These are phyloP conservation scores for Lasioglossum figueresi DNA, from an alignment of 2,888 invertebrate species.

Conservation along the genomic window DNA sequence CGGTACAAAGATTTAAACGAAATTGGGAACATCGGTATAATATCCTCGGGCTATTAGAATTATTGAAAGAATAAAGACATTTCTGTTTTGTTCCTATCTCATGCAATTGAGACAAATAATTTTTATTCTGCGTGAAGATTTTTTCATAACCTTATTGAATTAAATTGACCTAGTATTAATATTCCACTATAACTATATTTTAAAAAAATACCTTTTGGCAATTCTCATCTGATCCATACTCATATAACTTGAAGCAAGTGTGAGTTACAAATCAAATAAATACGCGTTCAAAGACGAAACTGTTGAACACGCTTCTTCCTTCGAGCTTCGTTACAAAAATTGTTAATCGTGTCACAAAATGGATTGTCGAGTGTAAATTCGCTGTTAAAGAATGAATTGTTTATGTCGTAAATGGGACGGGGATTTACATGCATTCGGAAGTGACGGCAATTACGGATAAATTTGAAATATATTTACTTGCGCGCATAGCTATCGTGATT, in stretches of 20 bases:
- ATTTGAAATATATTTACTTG: conserved; percentile 44
- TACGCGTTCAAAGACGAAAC: not conserved
- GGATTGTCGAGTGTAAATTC: not conserved
- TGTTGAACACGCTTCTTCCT: not conserved
- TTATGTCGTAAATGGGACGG: not conserved
- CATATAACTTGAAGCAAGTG: too few relatives aligned
- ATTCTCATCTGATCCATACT: too few relatives aligned
- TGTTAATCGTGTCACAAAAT: not conserved
- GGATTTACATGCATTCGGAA: not conserved
- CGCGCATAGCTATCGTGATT: conserved; percentile 30
- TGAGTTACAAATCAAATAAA: not conserved
- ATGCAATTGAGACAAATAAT: too few relatives aligned
- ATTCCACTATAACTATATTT: too few relatives aligned
- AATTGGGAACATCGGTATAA: not conserved
- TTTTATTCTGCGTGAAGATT: not conserved
- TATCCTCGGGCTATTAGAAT: not conserved
- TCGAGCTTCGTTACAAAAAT: not conserved
- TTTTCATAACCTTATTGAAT: not conserved
- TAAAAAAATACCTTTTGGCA: too few relatives aligned
- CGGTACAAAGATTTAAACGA: not conserved
- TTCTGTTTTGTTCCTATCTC: not conserved
- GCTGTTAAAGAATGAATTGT: not conserved
- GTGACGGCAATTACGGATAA: conserved; percentile 29
- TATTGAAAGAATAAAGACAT: not conserved
- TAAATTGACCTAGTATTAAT: too few relatives aligned